These are phyloP conservation scores for Bombycilla garrulus DNA, from an alignment of 2,113 vertebrate genomes.

Conservation along the genomic window DNA sequence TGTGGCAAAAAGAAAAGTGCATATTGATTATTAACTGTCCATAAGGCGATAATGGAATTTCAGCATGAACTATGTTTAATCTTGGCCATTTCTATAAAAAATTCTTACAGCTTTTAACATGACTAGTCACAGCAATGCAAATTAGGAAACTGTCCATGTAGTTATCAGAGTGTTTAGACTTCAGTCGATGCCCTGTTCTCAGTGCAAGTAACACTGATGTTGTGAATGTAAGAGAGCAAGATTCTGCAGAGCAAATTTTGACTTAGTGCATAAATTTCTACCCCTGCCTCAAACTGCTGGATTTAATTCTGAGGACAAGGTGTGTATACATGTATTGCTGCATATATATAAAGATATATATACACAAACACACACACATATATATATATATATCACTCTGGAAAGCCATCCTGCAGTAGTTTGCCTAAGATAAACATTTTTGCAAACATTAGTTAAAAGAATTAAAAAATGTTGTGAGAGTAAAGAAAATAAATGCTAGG, in stretches of 20 bases:
- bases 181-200: background rate
- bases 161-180: background rate
- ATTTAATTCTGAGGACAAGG: background rate
- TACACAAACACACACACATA: background rate
- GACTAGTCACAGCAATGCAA: background rate
- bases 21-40: background rate
- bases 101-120: background rate
- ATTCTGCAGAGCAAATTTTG: background rate
- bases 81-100: background rate
- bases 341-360: rapidly evolving
- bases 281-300: rapidly evolving
- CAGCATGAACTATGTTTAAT: background rate
- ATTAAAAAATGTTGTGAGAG: background rate
- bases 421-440: background rate
- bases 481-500: background rate
- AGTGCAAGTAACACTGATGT: background rate
- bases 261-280: background rate
- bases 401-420: background rate
- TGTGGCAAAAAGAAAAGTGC: slow-evolving; percentile 38
- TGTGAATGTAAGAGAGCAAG: background rate
- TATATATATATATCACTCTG: background rate
- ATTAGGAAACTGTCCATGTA: background rate
- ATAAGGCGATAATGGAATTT: slow-evolving; percentile 44
- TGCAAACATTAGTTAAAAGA: background rate
- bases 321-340: background rate